Evolutionary conservation across 2,888 invertebrate species (phyloP).

Genomic region (Chloroclysta siterata): DNA sequence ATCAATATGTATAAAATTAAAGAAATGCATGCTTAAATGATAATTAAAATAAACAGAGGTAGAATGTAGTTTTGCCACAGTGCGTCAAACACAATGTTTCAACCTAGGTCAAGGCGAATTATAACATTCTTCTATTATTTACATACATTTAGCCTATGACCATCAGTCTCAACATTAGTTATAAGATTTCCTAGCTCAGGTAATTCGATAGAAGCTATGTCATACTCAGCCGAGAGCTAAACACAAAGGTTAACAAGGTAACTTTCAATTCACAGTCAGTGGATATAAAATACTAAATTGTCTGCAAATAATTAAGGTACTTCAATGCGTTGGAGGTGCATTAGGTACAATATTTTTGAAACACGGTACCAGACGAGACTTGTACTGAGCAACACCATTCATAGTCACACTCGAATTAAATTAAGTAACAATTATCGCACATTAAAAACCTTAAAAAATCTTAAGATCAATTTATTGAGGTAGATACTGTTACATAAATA

Average conservation of each 20-base stretch:
- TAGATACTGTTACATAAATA: conserved; percentile 81
- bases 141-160: conserved; percentile 83
- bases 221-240: conserved; percentile 72
- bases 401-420: conserved; percentile 75
- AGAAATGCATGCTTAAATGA: conserved; percentile 45
- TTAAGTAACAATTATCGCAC: conserved; percentile 84
- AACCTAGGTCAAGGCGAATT: conserved; percentile 82
- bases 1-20: conserved; percentile 53
- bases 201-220: conserved; percentile 74
- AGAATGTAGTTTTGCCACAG: conserved; percentile 73
- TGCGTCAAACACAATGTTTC: conserved; percentile 70
- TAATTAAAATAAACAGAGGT: conserved; percentile 48
- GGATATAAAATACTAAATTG: conserved; percentile 61
- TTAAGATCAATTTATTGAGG: conserved; percentile 83
- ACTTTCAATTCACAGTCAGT: conserved; percentile 79
- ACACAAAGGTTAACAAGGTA: conserved; percentile 77
- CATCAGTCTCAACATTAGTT: conserved; percentile 81
- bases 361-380: conserved; percentile 71
- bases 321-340: conserved; percentile 62
- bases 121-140: conserved; percentile 84
- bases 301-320: conserved; percentile 67
- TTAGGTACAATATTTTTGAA: conserved; percentile 70
- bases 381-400: conserved; percentile 76
- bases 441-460: conserved; percentile 78
- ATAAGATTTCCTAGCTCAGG: conserved; percentile 76